Evolutionary conservation across 92 coral and sea anemone genomes (phyloP), one percentile per base, ranked within the genome.

Genomic region (Porites cylindrica): DNA sequence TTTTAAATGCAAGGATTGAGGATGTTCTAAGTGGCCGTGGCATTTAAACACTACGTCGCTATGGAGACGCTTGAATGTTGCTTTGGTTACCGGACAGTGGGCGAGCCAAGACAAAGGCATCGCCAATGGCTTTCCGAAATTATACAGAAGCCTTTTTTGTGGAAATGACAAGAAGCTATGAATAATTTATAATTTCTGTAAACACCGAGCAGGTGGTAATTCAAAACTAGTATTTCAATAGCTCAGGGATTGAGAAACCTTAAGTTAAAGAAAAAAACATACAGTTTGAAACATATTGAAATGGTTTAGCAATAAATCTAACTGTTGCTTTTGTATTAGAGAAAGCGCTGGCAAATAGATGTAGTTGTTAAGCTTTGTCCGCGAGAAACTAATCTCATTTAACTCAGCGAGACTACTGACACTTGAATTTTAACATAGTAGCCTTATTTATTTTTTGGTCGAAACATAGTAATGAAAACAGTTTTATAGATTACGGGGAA

Each of bases 41-140:
- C 32, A 81, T 52, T 81, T 29, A 81, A 81, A 69, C 76, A 81
- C 18, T 3, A 10, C 53, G 85, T 81, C 70, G 85, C 85, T 51
- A 81, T 68, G 85, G 84, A 51, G 23, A 70, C 19, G n/a, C 51
- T 10, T 58, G 3, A 54, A 52, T 4, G 7, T 29, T 16, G 61
- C 72, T 43, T 56, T 64, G 72, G 20, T 58, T 17, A 73, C 74
- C 21, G 29, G 54, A 32, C 38, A n/a, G 38, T 61, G 24, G 62
- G 87, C 53, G 71, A 6, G 47, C 19, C 50, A 64, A 56, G 18
- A 32, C 29, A 18, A 13, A 52, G 74, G 18, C 75, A 71, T 16
- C 6, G 70, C 77, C 60, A 38, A 74, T 83, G 20, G 63, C 59
- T 62, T 83, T n/a, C 66, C 24, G 23, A 68, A 51, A 23, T 10